Evolutionary conservation across 1,140 invertebrate genomes (phyloP).

Genomic region (Bombus confusus): DNA sequence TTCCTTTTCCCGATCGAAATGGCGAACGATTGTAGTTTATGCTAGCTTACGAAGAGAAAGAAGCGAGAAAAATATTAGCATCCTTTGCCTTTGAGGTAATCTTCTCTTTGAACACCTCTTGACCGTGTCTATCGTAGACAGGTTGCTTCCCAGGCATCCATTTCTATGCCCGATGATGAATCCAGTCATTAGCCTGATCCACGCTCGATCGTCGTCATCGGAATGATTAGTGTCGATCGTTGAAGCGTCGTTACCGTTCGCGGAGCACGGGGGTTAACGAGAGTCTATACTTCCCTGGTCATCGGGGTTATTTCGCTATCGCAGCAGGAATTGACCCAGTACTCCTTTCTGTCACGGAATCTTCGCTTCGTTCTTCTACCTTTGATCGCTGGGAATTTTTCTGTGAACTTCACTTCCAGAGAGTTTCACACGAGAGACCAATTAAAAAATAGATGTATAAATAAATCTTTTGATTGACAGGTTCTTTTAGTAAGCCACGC

Average conservation of each 20-base stretch:
- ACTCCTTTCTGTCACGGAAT: background rate
- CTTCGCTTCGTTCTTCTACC: background rate
- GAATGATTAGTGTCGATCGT: slow-evolving; percentile 12
- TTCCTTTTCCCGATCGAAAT: background rate
- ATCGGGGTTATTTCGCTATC: background rate
- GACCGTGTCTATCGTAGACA: background rate
- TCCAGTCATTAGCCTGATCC: background rate
- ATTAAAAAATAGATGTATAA: too few species aligned
- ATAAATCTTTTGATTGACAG: too few species aligned
- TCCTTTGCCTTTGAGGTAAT: background rate
- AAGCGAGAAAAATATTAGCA: background rate
- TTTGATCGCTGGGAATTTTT: background rate
- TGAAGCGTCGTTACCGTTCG: background rate
- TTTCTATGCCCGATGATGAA: background rate
- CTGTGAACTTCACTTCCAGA: background rate
- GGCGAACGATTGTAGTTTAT: background rate
- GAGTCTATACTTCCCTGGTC: background rate
- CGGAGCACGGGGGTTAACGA: background rate
- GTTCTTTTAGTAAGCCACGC: too few species aligned
- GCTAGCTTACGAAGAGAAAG: background rate
- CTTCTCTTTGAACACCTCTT: background rate
- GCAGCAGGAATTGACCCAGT: background rate
- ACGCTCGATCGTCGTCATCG: background rate
- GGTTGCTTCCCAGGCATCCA: background rate
- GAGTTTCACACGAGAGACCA: too few species aligned